These are phyloP conservation scores for Amphimallon solstitiale DNA, from an alignment of 2,888 invertebrate species.

Conservation along the genomic window DNA sequence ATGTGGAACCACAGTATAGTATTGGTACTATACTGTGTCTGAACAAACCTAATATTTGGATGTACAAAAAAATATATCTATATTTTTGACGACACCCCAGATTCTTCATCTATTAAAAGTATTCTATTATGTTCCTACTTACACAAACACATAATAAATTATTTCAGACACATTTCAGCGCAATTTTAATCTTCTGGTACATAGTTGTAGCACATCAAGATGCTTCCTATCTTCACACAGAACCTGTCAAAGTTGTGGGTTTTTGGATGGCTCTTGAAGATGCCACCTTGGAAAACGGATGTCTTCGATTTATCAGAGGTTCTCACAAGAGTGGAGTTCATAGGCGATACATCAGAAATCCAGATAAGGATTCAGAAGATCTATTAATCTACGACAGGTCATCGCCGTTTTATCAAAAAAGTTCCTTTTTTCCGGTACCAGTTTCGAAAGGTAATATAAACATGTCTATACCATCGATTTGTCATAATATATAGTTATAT, in stretches of 20 bases:
- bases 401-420: slow-evolving; percentile 75
- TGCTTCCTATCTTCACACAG: slow-evolving; percentile 86
- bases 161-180: too few relatives aligned
- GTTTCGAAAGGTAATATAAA: slow-evolving; percentile 80
- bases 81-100: too few relatives aligned
- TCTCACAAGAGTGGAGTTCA: slow-evolving; percentile 90
- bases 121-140: too few relatives aligned
- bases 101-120: too few relatives aligned
- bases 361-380: slow-evolving; percentile 70
- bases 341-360: slow-evolving; percentile 75
- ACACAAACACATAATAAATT: too few relatives aligned
- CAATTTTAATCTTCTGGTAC: too few relatives aligned
- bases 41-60: too few relatives aligned
- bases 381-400: slow-evolving; percentile 76
- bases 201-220: slow-evolving; percentile 86
- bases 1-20: too few relatives aligned
- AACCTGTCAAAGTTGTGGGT: slow-evolving; percentile 83
- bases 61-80: too few relatives aligned
- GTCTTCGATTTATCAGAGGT: slow-evolving; percentile 90
- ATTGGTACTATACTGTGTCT: too few relatives aligned
- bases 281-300: slow-evolving; percentile 92
- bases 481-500: background rate
- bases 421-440: slow-evolving; percentile 80
- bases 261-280: slow-evolving; percentile 98
- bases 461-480: background rate